Evolutionary conservation across 2,888 invertebrate species (phyloP), one percentile per base, ranked within the genome.

Genomic region (Chrysomela aeneicollis): DNA sequence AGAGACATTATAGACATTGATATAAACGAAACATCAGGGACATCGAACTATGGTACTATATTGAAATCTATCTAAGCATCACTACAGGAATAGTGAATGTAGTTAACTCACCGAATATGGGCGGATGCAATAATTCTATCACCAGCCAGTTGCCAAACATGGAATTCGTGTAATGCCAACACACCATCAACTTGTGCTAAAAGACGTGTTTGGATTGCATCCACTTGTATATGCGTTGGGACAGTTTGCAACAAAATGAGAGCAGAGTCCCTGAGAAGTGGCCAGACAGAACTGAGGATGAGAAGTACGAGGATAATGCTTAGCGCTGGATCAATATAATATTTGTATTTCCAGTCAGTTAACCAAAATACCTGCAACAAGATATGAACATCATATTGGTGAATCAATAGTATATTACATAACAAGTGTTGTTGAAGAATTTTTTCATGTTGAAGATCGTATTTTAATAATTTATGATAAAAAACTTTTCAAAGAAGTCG

Each of bases 141-240:
- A 0, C 97, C 97, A 37, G 97, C 95, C 74, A 98, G 85, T 84
- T 98, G 98, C 98, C 98, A 98, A 9, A 98, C 95, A 81, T 98
- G 98, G 81, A 98, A 97, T 83, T 98, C 98, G 79, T 98, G 98
- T 1, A 98, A 96, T 0, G 96, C 97, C 60, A 97, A 82, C 19
- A 98, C 95, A 0, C 98, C 98, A 77, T 97, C 95, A 22, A 98
- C 93, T 78, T 94, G 94, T 77, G 92, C 91, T 67, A 96, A 82
- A 50, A 98, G 84, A 69, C 95, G 89, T 76, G 92, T 88, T 81
- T 96, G 93, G 76, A 97, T 94, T 57, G 93, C 94, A 81, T 96
- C 95, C 72, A 95, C 93, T 85, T 95, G 93, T 79, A 98, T 96
- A 83, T 98, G 97, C 15, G 96, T 96, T 55, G 99, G 99, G 64